Evolutionary conservation across 2,888 invertebrate genomes (phyloP).

Genomic region (Lepidochrysops patricia): DNA sequence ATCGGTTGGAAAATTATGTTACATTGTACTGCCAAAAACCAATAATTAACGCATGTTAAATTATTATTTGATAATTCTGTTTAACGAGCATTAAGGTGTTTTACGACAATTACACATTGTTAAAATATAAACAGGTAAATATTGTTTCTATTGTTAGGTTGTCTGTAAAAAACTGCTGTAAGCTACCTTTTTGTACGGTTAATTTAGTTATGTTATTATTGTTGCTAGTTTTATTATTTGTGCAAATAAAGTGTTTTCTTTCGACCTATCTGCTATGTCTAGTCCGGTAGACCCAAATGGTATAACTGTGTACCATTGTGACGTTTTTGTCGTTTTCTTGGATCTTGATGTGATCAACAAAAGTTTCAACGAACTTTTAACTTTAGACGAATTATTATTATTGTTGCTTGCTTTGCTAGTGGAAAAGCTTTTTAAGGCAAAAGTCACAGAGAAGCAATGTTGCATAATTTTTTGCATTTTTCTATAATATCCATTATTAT

Average conservation of each 20-base stretch:
- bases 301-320: background rate
- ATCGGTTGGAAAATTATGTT: background rate
- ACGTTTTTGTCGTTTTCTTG: background rate
- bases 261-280: too few species aligned
- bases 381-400: background rate
- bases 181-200: too few species aligned
- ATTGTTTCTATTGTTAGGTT: too few species aligned
- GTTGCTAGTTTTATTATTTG: too few species aligned
- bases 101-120: background rate
- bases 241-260: too few species aligned
- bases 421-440: background rate
- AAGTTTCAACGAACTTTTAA: background rate
- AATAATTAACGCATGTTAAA: background rate
- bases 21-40: background rate
- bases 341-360: background rate
- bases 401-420: background rate
- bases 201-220: too few species aligned
- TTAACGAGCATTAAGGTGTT: background rate
- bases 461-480: background rate
- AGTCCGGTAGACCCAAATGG: background rate
- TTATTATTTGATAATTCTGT: background rate
- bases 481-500: too few species aligned
- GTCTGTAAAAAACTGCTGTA: too few species aligned
- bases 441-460: background rate
- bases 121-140: background rate